Percentiles rank a stretch among this genome's conserved stretches.
Conservation (phyloP, 2,888 invertebrate genomes). For the Drosophila testacea region DNA sequence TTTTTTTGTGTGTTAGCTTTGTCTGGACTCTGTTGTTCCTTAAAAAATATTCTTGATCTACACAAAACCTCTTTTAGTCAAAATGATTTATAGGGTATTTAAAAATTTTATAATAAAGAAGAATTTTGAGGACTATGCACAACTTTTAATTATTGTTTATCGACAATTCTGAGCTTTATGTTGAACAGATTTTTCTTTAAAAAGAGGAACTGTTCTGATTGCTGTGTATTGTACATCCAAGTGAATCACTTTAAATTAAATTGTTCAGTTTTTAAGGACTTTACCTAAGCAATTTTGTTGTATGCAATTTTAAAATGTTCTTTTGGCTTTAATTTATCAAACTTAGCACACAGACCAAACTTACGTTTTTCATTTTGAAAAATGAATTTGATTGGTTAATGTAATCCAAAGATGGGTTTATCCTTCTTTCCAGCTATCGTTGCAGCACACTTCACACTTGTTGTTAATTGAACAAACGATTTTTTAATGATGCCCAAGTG, state of each 20-base stretch:
- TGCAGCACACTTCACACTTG: conserved; percentile 65
- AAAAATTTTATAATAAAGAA: not conserved
- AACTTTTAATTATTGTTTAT: not conserved
- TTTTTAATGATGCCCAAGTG: conserved; percentile 84
- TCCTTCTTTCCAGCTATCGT: conserved; percentile 51
- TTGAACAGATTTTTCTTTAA: not conserved
- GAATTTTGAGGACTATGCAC: not conserved
- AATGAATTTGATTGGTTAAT: conserved; percentile 27
- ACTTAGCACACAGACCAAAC: conserved; percentile 55
- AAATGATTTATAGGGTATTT: not conserved
- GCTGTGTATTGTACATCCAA: not conserved
- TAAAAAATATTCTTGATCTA: not conserved
- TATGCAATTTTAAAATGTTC: not conserved
- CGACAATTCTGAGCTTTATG: not conserved
- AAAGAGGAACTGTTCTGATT: too few species aligned
- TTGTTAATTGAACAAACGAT: conserved; percentile 84
- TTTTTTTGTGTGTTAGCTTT: not conserved
- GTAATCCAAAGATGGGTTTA: conserved; percentile 63
- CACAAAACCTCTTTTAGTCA: not conserved
- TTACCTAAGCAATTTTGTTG: too few species aligned
- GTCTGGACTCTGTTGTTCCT: not conserved
- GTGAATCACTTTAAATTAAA: not conserved
- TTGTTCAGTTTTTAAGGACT: conserved; percentile 1
- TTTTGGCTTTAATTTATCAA: not conserved
- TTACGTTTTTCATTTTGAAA: conserved; percentile 81